Base-by-base conservation (phyloP, 2,888 invertebrate species). In the Hoplodrina ambigua region DNA sequence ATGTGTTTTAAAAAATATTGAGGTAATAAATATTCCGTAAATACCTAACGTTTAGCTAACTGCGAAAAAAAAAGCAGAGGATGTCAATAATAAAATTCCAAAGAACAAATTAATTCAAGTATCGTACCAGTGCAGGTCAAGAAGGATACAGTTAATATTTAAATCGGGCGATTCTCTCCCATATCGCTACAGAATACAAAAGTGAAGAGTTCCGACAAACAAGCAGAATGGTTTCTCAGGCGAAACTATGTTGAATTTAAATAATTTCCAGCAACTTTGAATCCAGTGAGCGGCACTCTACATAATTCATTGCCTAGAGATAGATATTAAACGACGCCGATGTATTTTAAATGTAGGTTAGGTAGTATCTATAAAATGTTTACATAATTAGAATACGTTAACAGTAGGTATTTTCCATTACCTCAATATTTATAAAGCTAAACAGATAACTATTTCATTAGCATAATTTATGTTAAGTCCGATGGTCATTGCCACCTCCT, bases 61-160 rank as follows among this genome's bases (percentile, higher is more conserved):
- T 68, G 30, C 89, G 89, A 67, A 90, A 91, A 86, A n/a, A 88
- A 88, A 84, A 81, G 62, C 63, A 83, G 79, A 78, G 54, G 44
- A 76, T 73, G 64, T 62, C 8, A 59, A 72, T 62, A 54, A 69
- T 57, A 44, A 69, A 65, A 33, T 73, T 75, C 66, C 69, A 85
- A 87, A 84, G 86, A 87, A 83, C 80, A 86, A 86, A 77, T 88
- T 85, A 88, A 94, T 93, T 93, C 91, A 85, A 83, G 81, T 83
- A 86, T 86, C 89, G 93, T 91, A 86, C 88, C 64, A 76, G 82
- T 87, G 82, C 86, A 84, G 88, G 88, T 85, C 85, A 80, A 81
- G 83, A 75, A 77, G 80, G 75, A 71, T 87, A 91, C 91, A 90
- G 91, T 91, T 92, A 91, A 91, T 86, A 92, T 91, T 91, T 89